A percentile compares a stretch with the other conserved stretches of the same genome.
Conservation (phyloP, 2,888 invertebrate genomes). For the Argyresthia albistria region DNA sequence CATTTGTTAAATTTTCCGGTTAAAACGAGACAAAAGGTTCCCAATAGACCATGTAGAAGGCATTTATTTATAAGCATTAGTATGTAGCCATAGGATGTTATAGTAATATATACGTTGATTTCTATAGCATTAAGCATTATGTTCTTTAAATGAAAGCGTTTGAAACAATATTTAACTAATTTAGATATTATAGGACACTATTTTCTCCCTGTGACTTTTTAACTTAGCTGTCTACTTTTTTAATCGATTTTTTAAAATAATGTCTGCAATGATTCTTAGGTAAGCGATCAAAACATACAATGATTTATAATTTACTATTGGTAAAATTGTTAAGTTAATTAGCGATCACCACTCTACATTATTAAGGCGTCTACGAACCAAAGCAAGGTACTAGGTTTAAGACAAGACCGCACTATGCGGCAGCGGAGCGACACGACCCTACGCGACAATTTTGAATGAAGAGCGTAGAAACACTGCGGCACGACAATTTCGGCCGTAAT, state of each 20-base stretch:
- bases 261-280: no score
- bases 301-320: no score
- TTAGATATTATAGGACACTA: constrained; percentile 20
- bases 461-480: no score
- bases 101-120: constrained; percentile 71
- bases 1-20: background rate
- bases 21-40: constrained; percentile 10
- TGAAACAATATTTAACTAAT: constrained; percentile 21
- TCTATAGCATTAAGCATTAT: constrained; percentile 59
- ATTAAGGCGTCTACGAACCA: no score
- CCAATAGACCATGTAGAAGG: constrained; percentile 49
- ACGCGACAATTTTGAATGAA: no score
- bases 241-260: background rate
- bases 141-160: constrained; percentile 46
- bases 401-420: no score
- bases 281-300: background rate
- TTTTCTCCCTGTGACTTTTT: constrained; percentile 26
- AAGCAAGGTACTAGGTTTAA: no score
- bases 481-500: no score
- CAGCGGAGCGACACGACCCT: no score
- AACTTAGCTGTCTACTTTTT: background rate
- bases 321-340: no score
- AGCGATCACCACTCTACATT: no score
- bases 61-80: constrained; percentile 69
- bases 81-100: constrained; percentile 55